phyloP scores from a whole-genome alignment of 2,797 vertebrate genomes.

The Fratercula arctica region DNA sequence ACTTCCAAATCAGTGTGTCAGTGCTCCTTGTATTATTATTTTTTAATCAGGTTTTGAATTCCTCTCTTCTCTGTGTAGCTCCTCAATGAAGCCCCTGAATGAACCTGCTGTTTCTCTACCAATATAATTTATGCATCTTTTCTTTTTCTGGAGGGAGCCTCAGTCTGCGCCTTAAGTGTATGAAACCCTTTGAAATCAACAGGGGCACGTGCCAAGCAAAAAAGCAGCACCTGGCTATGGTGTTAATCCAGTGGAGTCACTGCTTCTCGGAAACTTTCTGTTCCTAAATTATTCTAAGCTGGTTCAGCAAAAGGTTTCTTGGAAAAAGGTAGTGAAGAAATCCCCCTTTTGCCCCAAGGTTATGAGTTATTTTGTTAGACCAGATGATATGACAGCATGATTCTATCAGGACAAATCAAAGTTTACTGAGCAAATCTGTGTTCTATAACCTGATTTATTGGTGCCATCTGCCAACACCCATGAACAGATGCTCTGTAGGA shows the following conservation, averaged over 20 bases:
- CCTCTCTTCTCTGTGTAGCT: background rate
- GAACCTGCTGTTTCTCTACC: background rate
- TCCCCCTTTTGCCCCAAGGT: background rate
- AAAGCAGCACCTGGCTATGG: background rate
- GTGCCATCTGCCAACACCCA: constrained; percentile 59
- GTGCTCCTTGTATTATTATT: background rate
- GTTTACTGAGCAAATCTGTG: constrained; percentile 58
- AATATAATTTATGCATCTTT: background rate
- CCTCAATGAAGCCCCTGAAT: background rate
- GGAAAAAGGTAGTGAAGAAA: constrained; percentile 6
- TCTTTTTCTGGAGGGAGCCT: background rate
- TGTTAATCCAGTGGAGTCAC: background rate
- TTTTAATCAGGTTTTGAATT: background rate
- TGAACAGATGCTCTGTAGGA: constrained; percentile 60
- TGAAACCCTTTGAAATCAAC: background rate
- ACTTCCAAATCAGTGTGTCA: background rate
- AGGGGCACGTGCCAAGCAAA: background rate
- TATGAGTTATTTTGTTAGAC: constrained; percentile 32
- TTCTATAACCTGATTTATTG: constrained; percentile 66
- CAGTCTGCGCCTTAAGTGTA: background rate
- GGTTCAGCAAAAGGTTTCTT: background rate
- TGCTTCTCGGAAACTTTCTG: background rate
- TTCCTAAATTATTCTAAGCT: background rate
- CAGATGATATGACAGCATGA: constrained; percentile 53
- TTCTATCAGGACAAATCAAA: constrained; percentile 65